phyloP scores from a whole-genome alignment of 2,888 invertebrate genomes.

The Brachyopa scutellaris region DNA sequence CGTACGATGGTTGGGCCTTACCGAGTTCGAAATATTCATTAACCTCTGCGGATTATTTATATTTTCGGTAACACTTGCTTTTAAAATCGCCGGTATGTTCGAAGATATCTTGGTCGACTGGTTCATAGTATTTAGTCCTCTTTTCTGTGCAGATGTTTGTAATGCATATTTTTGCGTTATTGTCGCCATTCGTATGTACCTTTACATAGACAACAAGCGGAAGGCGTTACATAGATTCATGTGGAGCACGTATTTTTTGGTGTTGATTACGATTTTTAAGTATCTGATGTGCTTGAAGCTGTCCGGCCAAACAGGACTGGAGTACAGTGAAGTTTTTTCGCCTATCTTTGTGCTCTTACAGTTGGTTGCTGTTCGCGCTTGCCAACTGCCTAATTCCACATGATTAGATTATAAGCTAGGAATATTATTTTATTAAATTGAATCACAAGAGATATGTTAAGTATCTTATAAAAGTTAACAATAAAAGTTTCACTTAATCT shows the following conservation, averaged over 20 bases:
- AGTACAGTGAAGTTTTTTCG: conserved; percentile 95
- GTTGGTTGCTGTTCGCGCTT: conserved; percentile 94
- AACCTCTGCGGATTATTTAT: conserved; percentile 91
- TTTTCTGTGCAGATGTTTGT: conserved; percentile 95
- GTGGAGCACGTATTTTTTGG: conserved; percentile 92
- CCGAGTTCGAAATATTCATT: conserved; percentile 97
- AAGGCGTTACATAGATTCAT: conserved; percentile 90
- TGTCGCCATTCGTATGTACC: conserved; percentile 95
- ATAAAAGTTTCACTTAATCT: conserved; percentile 4
- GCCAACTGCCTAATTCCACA: conserved; percentile 87
- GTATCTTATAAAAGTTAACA: not conserved
- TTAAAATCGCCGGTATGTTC: conserved; percentile 88
- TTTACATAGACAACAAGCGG: conserved; percentile 89
- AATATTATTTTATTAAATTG: conserved; percentile 6
- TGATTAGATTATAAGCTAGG: conserved; percentile 59
- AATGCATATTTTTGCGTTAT: conserved; percentile 98
- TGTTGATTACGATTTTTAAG: conserved; percentile 94
- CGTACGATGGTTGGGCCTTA: conserved; percentile 96
- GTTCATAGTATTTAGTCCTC: conserved; percentile 95
- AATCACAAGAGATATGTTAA: conserved; percentile 22
- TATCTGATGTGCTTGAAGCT: conserved; percentile 94
- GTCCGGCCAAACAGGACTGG: conserved; percentile 90
- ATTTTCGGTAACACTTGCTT: conserved; percentile 91
- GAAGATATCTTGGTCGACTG: conserved; percentile 85
- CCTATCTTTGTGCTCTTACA: conserved; percentile 95